phyloP scores from a whole-genome alignment of 1,140 invertebrate genomes.

The Micrasema minimum region DNA sequence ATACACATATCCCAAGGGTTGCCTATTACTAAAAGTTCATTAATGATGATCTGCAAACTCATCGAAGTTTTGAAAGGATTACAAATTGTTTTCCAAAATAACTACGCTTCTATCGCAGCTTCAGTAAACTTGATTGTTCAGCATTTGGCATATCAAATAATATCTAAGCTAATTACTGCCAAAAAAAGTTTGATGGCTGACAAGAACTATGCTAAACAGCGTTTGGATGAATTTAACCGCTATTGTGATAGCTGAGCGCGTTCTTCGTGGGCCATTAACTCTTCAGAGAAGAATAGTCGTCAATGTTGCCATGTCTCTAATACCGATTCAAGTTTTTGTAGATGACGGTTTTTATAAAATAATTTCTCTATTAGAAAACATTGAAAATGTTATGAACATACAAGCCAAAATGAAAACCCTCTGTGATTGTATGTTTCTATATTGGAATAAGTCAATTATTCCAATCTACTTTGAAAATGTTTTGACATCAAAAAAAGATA shows the following conservation, averaged over 20 bases:
- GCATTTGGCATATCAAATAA: constrained; percentile 74
- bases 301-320: constrained; percentile 75
- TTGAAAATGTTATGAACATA: constrained; percentile 73
- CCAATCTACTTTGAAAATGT: constrained; percentile 81
- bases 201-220: constrained; percentile 65
- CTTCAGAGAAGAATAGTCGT: constrained; percentile 73
- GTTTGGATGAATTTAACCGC: constrained; percentile 73
- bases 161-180: constrained; percentile 68
- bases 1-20: constrained; percentile 79
- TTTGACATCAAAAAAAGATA: constrained; percentile 72
- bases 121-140: constrained; percentile 75
- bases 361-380: constrained; percentile 69
- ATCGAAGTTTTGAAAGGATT: constrained; percentile 86
- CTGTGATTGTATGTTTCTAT: constrained; percentile 82
- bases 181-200: constrained; percentile 64
- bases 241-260: constrained; percentile 77
- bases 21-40: constrained; percentile 82
- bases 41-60: constrained; percentile 81
- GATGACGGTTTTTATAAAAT: constrained; percentile 68
- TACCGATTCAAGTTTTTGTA: constrained; percentile 67
- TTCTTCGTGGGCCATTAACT: constrained; percentile 76
- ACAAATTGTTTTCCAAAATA: constrained; percentile 71
- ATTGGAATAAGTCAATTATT: constrained; percentile 83
- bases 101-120: constrained; percentile 70
- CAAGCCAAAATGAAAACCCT: constrained; percentile 69